Conservation (phyloP, 2,888 invertebrate species). For the Amphipoea oculea region DNA sequence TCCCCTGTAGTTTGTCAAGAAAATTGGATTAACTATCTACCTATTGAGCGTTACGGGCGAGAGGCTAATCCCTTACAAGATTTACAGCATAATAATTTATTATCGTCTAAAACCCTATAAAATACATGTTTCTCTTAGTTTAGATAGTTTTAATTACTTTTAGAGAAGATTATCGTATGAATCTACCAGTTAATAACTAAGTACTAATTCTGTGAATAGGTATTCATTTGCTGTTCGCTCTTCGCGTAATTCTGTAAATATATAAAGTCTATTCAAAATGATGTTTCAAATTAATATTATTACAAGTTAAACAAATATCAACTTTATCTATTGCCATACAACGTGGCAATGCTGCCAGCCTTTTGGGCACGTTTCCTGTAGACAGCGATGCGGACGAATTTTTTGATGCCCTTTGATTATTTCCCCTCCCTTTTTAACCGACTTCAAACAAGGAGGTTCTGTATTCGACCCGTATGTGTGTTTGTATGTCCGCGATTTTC, state of each 20-base stretch:
- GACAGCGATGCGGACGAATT: too few species aligned
- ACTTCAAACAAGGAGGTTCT: too few species aligned
- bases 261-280: too few species aligned
- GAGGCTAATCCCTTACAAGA: constrained; percentile 43
- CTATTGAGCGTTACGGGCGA: constrained; percentile 16
- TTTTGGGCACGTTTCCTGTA: too few species aligned
- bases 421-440: too few species aligned
- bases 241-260: background rate
- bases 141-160: background rate
- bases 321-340: too few species aligned
- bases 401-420: too few species aligned
- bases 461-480: too few species aligned
- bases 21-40: constrained; percentile 25
- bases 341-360: too few species aligned
- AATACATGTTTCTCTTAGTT: constrained; percentile 5
- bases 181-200: background rate
- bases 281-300: too few species aligned
- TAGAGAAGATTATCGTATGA: background rate
- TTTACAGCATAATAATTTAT: constrained; percentile 35
- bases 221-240: background rate
- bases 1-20: constrained; percentile 6
- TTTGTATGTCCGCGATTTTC: too few species aligned
- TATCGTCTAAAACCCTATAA: constrained; percentile 12
- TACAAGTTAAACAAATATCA: too few species aligned
- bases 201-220: background rate